phyloP scores from a whole-genome alignment of 1,140 invertebrate species.

The Kradibia gibbosae region DNA sequence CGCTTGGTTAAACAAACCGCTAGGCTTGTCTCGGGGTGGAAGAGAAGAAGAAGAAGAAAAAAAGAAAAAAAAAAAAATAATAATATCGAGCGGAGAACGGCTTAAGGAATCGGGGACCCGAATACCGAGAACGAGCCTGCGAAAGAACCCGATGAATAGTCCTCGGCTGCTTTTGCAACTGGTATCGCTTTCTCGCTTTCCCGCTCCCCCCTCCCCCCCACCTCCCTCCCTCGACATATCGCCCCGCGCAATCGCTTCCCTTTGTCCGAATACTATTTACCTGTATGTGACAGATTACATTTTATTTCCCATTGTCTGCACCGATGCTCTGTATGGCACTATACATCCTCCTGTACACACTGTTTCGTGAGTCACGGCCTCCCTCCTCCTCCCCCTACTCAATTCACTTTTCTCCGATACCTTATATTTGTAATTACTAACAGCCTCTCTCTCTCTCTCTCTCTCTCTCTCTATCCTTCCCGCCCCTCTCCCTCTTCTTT shows the following conservation, averaged over 20 bases:
- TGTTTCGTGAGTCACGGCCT: too few species aligned
- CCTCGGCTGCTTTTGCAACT: not conserved
- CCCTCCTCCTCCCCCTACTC: too few species aligned
- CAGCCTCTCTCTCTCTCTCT: too few species aligned
- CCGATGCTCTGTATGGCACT: not conserved
- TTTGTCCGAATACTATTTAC: not conserved
- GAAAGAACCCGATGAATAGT: slow-evolving; percentile 3
- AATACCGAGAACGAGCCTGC: slow-evolving; percentile 32
- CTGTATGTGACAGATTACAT: not conserved
- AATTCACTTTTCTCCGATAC: too few species aligned
- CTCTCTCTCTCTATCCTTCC: not conserved
- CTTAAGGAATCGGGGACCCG: not conserved
- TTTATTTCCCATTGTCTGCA: not conserved
- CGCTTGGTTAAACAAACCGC: not conserved
- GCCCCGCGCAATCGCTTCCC: not conserved
- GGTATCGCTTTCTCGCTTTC: slow-evolving; percentile 24
- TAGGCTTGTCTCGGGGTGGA: not conserved
- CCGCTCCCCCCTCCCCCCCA: not conserved
- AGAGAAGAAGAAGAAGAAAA: not conserved
- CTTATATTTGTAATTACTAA: too few species aligned
- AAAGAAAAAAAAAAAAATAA: too few species aligned
- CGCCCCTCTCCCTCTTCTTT: too few species aligned
- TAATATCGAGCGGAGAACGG: not conserved
- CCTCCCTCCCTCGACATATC: not conserved
- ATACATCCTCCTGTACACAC: not conserved